Base-by-base conservation (phyloP, 2,888 invertebrate genomes). In the Macrosoma leucophasiata region DNA sequence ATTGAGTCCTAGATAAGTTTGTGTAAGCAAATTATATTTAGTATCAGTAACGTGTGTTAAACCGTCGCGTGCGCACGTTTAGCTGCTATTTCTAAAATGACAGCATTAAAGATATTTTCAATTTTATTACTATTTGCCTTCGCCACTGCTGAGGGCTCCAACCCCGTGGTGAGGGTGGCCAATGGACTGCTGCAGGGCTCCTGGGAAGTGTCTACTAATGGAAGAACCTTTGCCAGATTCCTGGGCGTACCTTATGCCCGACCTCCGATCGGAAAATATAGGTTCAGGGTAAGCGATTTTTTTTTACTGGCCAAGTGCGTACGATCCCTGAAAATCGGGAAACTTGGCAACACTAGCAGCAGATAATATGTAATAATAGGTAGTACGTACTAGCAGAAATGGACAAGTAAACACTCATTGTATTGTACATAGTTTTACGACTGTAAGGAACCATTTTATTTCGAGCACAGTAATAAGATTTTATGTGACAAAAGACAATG, bases 181-280 rank as follows among this genome's bases (percentile, higher is more conserved):
- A 60, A 74, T 31, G 84, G 84, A 0, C 29, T 67, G 0, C 37
- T 84, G 0, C 70, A 69, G 29, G 84, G 84, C 0, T 31, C 65
- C 0, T 84, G 82, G 84, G 72, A 67, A 34, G 52, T 61, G 1
- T 77, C 84, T 0, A 61, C 68, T 1, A 67, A 72, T 25, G 75
- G 82, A 12, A 56, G 85, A 43, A 54, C 60, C 0, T 88, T 77
- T 44, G 86, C 86, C 5, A 87, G 89, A 19, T 91, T 89, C 48
- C 78, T 87, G 47, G 90, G 91, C 0, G 73, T 91, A 26, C 91
- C 91, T 0, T 91, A 89, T 50, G 91, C 91, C 0, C 62, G 85
- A 30, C 87, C 90, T 8, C 91, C 91, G 1, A 57, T 89, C 6
- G 89, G 89, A n/a, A 84, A 87, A 40, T 72, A 85, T 26, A 68